Base-by-base conservation (phyloP, 2,113 vertebrate species). In the Ciconia stormi region DNA sequence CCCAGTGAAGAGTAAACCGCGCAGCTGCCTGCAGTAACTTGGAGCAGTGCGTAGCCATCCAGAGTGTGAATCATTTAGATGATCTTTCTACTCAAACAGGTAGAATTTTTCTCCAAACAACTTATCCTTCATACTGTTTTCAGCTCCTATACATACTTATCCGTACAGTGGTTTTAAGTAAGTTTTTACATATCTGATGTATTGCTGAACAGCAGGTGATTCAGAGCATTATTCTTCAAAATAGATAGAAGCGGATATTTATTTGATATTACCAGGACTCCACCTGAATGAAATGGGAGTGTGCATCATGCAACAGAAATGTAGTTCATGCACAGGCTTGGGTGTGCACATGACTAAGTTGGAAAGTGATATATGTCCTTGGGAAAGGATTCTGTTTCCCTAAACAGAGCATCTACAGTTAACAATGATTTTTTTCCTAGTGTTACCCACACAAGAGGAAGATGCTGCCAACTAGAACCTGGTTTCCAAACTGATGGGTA, bases 241-340 rank as follows among this genome's bases (percentile, higher is more conserved):
- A 89, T 11, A 87, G 32, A 52, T 67, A 77, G 66, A 92, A 96
- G 20, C 19, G 27, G 72, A 7, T 96, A 89, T 79, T 58, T 87
- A 82, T 82, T 95, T 66, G 83, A 79, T 85, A 87, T 77, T 97
- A 96, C 86, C 80, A 97, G 87, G 80, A 95, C 87, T 95, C 89
- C 42, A 82, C 52, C 77, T 92, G 89, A 95, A 91, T 27, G 49
- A 92, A 87, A 93, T 62, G 38, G 91, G 83, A 97, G 91, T 58
- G 56, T 95, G 96, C 93, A 94, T 98, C 94, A 97, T 81, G 69
- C 76, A 90, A 87, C 69, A 97, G 96, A 98, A 98, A 98, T 93
- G 93, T 91, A 94, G 82, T 50, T 94, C 86, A n/a, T 85, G 90
- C 89, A 96, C 92, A 97, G 94, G 93, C 92, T 96, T 82, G 96